Base-by-base conservation (phyloP, 2,797 vertebrate species). In the Sphenopsis melanotis region DNA sequence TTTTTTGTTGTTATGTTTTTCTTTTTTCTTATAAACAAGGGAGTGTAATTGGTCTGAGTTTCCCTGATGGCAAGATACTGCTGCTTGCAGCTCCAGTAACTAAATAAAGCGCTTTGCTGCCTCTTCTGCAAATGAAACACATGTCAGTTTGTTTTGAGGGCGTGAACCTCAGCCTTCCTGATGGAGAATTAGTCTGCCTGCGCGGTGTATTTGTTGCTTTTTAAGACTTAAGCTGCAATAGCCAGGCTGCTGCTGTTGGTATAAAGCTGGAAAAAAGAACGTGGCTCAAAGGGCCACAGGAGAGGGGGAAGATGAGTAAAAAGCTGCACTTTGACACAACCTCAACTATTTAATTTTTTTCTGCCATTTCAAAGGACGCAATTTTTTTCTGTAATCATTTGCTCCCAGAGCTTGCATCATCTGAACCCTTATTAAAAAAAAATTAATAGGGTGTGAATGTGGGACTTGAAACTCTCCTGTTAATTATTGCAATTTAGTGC, bases 111-210 rank as follows among this genome's bases (percentile, higher is more conserved):
- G 3, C 74, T 88, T 85, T 4, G 61, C 42, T 94, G 63, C 37
- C 64, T 88, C 94, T 91, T 88, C 74, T 83, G 87, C 84, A 81
- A 83, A 66, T 46, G 75, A 79, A 90, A 90, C 83, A 82, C 94
- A 94, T 79, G 93, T 91, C 78, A n/a, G 82, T 90, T 95, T 97
- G 92, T 95, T 96, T 94, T 96, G 93, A 96, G 95, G 94, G 94
- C 30, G 83, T 92, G 94, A 94, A 79, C 96, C 88, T 94, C 69
- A 72, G 90, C 56, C 70, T 84, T 75, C 4, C 2, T 55, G 76
- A 30, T 61, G 64, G 57, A 85, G 81, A 77, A 76, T 64, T 34
- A 71, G 63, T 37, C 44, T 75, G 61, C 34, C 30, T 66, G 56
- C 0, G 1, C 75, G 49, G 71, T 2, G 5, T 20, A 34, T 8